A percentile compares a stretch with the other conserved stretches of the same genome.
These are phyloP conservation scores for Aphis craccivora DNA, from an alignment of 1,140 invertebrate genomes.

Conservation along the genomic window DNA sequence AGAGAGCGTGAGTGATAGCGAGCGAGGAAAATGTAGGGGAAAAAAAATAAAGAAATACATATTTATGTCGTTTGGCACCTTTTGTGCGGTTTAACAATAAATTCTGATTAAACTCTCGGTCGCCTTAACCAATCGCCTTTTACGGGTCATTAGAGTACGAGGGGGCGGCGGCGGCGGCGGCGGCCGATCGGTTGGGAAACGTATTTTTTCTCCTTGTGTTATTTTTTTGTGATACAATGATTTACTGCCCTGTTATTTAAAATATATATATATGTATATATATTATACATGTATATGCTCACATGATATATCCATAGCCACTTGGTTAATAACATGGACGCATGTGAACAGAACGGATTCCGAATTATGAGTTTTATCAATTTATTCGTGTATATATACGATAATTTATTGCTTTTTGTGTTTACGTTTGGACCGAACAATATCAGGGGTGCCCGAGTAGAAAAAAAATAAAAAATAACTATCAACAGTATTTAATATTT, in stretches of 20 bases:
- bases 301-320: conserved; percentile 33
- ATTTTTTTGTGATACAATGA: conserved; percentile 57
- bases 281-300: neutral
- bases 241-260: conserved; percentile 54
- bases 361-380: conserved; percentile 58
- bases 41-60: conserved; percentile 56
- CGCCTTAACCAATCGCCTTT: conserved; percentile 57
- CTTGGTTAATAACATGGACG: conserved; percentile 42
- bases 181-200: conserved; percentile 47
- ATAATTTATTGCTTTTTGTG: conserved; percentile 53
- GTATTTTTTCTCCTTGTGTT: conserved; percentile 51
- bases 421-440: conserved; percentile 41
- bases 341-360: conserved; percentile 57
- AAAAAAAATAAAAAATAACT: conserved; percentile 30
- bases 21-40: neutral
- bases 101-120: conserved; percentile 58
- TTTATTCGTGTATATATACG: conserved; percentile 52
- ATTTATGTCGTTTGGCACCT: conserved; percentile 58
- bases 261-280: conserved; percentile 19
- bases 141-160: conserved; percentile 58
- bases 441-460: conserved; percentile 27
- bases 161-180: conserved; percentile 35
- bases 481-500: conserved; percentile 40
- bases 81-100: conserved; percentile 57
- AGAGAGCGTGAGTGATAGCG: neutral